These are phyloP conservation scores for Celastrina argiolus DNA, from an alignment of 2,888 invertebrate genomes.

Conservation along the genomic window DNA sequence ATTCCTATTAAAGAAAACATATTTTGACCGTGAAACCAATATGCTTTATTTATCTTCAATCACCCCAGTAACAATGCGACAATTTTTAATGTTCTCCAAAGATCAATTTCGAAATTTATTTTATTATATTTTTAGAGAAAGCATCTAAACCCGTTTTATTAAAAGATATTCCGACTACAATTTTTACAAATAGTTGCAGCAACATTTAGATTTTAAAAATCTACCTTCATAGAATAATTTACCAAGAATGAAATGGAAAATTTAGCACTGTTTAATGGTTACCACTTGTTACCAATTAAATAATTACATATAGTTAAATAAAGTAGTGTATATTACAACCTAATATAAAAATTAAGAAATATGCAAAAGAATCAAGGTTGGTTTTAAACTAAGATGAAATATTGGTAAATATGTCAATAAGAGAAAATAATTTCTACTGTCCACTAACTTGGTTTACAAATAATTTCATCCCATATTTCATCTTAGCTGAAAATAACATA, in stretches of 20 bases:
- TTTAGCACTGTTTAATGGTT: neutral
- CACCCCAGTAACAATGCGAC: neutral
- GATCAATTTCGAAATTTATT: neutral
- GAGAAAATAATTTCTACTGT: neutral
- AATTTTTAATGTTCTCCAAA: neutral
- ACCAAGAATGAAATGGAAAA: neutral
- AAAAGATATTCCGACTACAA: neutral
- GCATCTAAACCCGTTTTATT: neutral
- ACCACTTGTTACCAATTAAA: neutral
- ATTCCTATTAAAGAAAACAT: neutral
- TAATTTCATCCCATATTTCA: neutral
- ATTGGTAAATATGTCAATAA: neutral
- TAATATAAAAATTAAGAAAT: neutral
- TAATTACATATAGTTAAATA: neutral
- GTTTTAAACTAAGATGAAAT: neutral
- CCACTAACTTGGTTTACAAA: neutral
- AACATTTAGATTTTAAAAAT: neutral
- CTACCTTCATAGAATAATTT: neutral
- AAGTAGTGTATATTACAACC: neutral
- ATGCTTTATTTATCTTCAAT: neutral
- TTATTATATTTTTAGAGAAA: neutral
- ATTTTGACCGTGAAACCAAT: neutral
- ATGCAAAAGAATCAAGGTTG: neutral
- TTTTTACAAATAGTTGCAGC: neutral
- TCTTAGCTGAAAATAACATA: neutral